Conservation (phyloP, 2,113 vertebrate species). For the Zosterops lateralis region DNA sequence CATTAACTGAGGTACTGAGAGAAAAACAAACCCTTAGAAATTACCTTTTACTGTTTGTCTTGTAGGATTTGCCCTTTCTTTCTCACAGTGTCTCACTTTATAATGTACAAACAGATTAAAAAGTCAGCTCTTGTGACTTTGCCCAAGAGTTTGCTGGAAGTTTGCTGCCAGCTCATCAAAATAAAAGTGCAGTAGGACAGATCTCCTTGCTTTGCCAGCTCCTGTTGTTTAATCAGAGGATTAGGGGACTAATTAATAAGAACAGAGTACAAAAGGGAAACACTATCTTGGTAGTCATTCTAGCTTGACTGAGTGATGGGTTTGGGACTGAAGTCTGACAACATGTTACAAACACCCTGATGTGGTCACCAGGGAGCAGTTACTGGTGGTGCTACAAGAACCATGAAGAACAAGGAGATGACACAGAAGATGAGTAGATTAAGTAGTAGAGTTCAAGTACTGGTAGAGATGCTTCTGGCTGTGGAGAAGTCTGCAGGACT, state of each 20-base stretch:
- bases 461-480: neutral
- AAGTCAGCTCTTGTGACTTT: neutral
- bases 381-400: neutral
- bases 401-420: neutral
- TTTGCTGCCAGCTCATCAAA: neutral
- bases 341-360: fast-evolving
- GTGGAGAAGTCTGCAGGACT: neutral
- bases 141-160: neutral
- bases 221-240: neutral
- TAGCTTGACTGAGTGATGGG: neutral
- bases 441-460: neutral
- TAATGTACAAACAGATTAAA: neutral
- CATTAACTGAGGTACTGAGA: neutral
- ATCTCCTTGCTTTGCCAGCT: neutral
- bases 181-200: neutral
- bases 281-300: neutral
- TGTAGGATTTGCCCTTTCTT: neutral
- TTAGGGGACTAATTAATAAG: neutral
- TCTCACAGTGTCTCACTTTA: neutral
- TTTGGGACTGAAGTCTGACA: neutral
- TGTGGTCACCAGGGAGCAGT: neutral
- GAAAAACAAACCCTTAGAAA: neutral
- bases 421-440: neutral
- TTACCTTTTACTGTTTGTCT: neutral
- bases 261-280: neutral